Percentiles rank a stretch among this genome's conserved stretches.
Conservation (phyloP, 2,888 invertebrate species). For the Aromia moschata region DNA sequence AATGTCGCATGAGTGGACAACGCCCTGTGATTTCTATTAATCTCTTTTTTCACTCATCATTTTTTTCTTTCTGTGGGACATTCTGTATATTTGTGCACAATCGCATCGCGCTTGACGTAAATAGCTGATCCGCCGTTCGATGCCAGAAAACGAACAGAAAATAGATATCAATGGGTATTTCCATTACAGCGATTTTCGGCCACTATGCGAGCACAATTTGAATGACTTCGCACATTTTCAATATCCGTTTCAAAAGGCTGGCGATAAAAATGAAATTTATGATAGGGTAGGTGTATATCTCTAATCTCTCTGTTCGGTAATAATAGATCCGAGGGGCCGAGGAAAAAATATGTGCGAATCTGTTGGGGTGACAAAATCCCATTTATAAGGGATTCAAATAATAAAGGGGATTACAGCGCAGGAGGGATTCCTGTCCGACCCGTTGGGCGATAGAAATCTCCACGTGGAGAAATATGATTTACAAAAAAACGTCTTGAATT, state of each 20-base stretch:
- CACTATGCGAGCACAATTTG: conserved; percentile 46
- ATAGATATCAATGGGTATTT: conserved; percentile 37
- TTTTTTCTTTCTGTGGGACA: no score
- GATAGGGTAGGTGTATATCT: conserved; percentile 14
- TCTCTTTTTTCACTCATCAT: no score
- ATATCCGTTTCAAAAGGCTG: conserved; percentile 43
- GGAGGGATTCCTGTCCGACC: no score
- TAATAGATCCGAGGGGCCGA: neutral
- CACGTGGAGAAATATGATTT: no score
- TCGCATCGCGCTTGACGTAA: conserved; percentile 5
- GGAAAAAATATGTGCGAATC: conserved; percentile 9
- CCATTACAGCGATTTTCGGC: conserved; percentile 49
- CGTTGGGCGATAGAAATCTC: no score
- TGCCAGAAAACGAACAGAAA: conserved; percentile 21
- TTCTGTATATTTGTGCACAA: no score
- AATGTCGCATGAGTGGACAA: no score
- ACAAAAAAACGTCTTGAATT: no score
- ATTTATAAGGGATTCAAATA: neutral
- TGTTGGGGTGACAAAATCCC: neutral
- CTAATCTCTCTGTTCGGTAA: conserved; percentile 19
- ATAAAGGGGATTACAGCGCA: no score
- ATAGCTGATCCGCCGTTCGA: conserved; percentile 10
- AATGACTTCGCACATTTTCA: conserved; percentile 51
- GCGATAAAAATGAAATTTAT: conserved; percentile 37
- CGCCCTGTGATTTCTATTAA: no score